Conservation (phyloP, 2,797 vertebrate species). For the Enteromius treurensis region DNA sequence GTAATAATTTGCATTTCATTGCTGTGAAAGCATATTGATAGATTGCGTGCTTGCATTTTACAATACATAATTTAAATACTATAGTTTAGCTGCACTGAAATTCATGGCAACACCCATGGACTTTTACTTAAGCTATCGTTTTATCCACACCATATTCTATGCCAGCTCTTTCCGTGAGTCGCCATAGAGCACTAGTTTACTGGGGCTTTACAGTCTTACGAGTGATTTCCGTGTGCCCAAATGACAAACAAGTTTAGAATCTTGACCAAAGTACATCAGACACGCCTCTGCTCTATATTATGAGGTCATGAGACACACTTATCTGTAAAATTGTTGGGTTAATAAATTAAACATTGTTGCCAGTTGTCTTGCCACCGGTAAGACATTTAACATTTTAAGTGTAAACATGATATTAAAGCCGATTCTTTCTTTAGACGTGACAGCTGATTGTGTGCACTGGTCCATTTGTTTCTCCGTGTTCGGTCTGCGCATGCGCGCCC, state of each 20-base stretch:
- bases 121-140: neutral
- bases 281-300: constrained; percentile 12
- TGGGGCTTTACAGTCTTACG: neutral
- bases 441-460: neutral
- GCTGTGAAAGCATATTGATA: neutral
- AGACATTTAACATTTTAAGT: neutral
- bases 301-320: neutral
- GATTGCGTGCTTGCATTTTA: neutral
- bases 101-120: neutral
- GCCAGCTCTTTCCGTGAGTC: neutral
- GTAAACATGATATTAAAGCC: neutral
- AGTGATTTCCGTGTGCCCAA: constrained; percentile 1
- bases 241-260: constrained; percentile 36
- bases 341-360: neutral
- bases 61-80: neutral
- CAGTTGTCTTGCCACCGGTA: neutral
- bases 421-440: neutral
- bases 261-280: constrained; percentile 44
- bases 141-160: neutral
- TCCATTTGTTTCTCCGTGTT: neutral
- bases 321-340: neutral
- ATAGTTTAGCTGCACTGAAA: neutral
- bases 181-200: neutral
- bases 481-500: constrained; percentile 7
- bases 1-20: neutral